Evolutionary conservation across 2,888 invertebrate genomes (phyloP).

Genomic region (Sturmia bella): DNA sequence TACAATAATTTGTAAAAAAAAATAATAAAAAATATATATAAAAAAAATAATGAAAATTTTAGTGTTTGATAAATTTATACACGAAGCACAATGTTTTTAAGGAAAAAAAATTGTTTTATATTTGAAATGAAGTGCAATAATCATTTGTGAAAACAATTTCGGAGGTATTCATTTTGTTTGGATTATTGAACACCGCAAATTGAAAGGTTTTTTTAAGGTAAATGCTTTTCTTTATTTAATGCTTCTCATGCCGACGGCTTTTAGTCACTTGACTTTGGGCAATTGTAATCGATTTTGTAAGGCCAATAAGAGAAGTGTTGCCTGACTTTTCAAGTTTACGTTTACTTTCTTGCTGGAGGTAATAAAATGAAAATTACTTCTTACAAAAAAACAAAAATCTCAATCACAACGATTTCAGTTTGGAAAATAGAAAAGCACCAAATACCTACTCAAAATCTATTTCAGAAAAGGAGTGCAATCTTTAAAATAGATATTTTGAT

Average conservation of each 20-base stretch:
- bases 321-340: too few relatives aligned
- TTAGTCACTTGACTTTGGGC: neutral
- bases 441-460: too few relatives aligned
- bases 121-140: conserved; percentile 60
- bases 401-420: too few relatives aligned
- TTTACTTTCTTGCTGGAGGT: too few relatives aligned
- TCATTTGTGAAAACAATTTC: conserved; percentile 49
- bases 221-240: conserved; percentile 1
- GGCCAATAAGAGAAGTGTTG: neutral
- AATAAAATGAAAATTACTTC: too few relatives aligned
- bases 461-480: too few relatives aligned
- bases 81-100: conserved; percentile 9
- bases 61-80: conserved; percentile 20
- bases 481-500: too few relatives aligned
- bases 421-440: too few relatives aligned
- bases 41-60: conserved; percentile 15
- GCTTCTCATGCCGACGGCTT: conserved; percentile 37
- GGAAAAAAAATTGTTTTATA: neutral
- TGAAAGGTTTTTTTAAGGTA: conserved; percentile 28
- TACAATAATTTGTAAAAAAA: conserved; percentile 2
- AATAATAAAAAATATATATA: conserved; percentile 20
- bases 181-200: conserved; percentile 35
- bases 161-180: conserved; percentile 15
- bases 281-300: conserved; percentile 6
- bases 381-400: too few relatives aligned